phyloP scores from a whole-genome alignment of 1,140 invertebrate species.

The Marisa cornuarietis region DNA sequence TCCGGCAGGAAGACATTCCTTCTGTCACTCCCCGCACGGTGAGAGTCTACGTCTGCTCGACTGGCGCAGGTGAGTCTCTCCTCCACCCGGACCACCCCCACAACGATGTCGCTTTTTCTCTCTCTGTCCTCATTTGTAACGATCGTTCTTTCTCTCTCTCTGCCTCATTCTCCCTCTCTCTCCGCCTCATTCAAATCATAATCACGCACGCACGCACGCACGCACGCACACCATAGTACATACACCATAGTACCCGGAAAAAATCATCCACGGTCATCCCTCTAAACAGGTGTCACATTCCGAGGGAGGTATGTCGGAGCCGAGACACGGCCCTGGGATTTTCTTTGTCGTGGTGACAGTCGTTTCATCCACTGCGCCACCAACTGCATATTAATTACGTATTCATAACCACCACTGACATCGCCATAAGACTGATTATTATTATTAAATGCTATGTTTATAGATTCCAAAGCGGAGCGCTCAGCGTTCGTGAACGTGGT shows the following conservation, averaged over 20 bases:
- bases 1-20: constrained; percentile 41
- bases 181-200: neutral
- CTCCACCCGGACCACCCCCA: too few relatives aligned
- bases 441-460: constrained; percentile 28
- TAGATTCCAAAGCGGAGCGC: constrained; percentile 54
- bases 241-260: too few relatives aligned
- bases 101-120: neutral
- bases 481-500: constrained; percentile 49
- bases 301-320: too few relatives aligned
- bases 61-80: constrained; percentile 40
- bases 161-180: neutral
- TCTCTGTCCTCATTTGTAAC: neutral
- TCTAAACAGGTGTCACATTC: too few relatives aligned
- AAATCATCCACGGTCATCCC: too few relatives aligned
- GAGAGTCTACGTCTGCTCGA: constrained; percentile 44
- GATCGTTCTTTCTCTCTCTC: neutral
- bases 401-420: neutral
- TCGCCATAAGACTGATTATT: neutral
- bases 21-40: constrained; percentile 40
- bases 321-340: too few relatives aligned
- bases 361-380: too few relatives aligned
- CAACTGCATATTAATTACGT: too few relatives aligned
- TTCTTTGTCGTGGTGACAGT: too few relatives aligned
- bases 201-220: too few relatives aligned
- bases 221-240: too few relatives aligned